A percentile compares a stretch with the other conserved stretches of the same genome.
Evolutionary conservation across 2,113 vertebrate species (phyloP).

Genomic region (Pleuronectes platessa): DNA sequence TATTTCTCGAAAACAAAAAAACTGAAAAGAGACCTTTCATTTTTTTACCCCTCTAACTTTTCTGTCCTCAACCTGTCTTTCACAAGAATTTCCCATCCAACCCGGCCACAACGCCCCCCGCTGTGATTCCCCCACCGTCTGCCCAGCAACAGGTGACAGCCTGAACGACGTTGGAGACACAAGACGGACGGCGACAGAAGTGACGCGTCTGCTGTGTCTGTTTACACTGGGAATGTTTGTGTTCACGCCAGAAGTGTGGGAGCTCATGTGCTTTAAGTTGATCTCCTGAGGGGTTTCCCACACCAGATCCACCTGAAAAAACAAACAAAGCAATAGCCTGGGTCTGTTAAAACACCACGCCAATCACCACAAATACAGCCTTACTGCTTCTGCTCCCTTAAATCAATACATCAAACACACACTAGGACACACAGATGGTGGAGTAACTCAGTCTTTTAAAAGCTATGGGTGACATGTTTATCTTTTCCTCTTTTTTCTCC

Average conservation of each 20-base stretch:
- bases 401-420: slow-evolving; percentile 29
- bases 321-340: slow-evolving; percentile 46
- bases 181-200: slow-evolving; percentile 25
- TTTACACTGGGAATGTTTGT: slow-evolving; percentile 26
- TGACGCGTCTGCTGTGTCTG: neutral
- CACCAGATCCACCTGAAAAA: slow-evolving; percentile 39
- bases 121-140: slow-evolving; percentile 1
- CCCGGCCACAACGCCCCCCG: neutral
- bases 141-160: slow-evolving; percentile 48
- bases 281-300: slow-evolving; percentile 44
- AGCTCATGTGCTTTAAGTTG: neutral
- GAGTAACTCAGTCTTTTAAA: slow-evolving; percentile 1
- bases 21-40: neutral
- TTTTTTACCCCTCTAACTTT: no score
- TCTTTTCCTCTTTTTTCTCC: neutral
- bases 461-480: neutral
- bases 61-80: neutral
- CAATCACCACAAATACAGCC: slow-evolving; percentile 27
- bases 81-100: neutral
- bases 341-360: slow-evolving; percentile 50
- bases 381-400: slow-evolving; percentile 34
- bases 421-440: slow-evolving; percentile 3
- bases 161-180: neutral
- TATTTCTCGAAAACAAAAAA: no score
- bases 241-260: slow-evolving; percentile 10